Evolutionary conservation across 2,113 vertebrate genomes (phyloP).

Genomic region (Pitta sordida): DNA sequence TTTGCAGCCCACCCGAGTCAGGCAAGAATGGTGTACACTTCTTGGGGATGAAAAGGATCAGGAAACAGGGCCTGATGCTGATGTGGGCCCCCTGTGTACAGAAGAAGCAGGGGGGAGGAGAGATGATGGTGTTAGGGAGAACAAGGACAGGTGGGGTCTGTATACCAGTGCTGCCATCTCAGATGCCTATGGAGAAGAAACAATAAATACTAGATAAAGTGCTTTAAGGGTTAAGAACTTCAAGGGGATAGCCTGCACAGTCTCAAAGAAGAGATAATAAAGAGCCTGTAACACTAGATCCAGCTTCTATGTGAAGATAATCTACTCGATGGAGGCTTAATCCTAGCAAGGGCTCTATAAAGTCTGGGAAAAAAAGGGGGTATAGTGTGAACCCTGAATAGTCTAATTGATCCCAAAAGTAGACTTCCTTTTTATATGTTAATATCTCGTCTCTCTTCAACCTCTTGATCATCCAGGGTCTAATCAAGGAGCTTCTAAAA

Average conservation of each 20-base stretch:
- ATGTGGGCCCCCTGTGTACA: not conserved
- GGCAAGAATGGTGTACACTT: not conserved
- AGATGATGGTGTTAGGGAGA: not conserved
- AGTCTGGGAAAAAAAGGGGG: constrained; percentile 14
- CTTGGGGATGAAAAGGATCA: constrained; percentile 9
- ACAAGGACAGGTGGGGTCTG: constrained; percentile 12
- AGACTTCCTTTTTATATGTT: constrained; percentile 50
- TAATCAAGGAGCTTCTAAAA: constrained; percentile 39
- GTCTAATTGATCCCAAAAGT: constrained; percentile 31
- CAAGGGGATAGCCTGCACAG: constrained; percentile 54
- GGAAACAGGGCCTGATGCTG: not conserved
- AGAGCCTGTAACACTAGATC: constrained; percentile 57
- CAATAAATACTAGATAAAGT: constrained; percentile 64
- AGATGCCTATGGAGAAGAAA: constrained; percentile 64
- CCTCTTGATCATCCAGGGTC: constrained; percentile 27
- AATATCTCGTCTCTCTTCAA: constrained; percentile 21
- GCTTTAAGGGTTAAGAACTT: constrained; percentile 61
- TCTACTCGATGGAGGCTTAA: constrained; percentile 60
- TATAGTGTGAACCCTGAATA: constrained; percentile 47
- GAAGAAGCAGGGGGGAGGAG: not conserved
- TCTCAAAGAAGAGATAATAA: constrained; percentile 60
- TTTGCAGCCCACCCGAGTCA: not conserved
- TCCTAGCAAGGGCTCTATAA: constrained; percentile 37
- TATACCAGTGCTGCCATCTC: constrained; percentile 23
- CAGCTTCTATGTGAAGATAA: constrained; percentile 62